Percentiles rank a stretch among this genome's conserved stretches.
phyloP scores from a whole-genome alignment of 2,888 invertebrate species.

The Periphyllus acericola region DNA sequence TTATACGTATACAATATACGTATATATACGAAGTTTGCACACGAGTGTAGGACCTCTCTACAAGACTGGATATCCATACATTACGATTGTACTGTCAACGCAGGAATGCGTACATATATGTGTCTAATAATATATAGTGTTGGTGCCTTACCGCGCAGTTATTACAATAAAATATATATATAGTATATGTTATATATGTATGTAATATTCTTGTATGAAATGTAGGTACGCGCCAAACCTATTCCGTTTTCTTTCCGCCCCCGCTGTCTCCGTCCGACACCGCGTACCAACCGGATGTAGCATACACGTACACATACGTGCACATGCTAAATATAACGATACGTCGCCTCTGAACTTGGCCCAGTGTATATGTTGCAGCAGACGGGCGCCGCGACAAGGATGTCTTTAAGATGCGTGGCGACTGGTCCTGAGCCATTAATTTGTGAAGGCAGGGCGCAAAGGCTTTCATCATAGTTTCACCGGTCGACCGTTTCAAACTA shows the following conservation, averaged over 20 bases:
- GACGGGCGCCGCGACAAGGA: not conserved
- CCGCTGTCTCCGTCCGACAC: not conserved
- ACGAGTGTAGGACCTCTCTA: not conserved
- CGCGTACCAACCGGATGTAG: not conserved
- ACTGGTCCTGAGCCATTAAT: not conserved
- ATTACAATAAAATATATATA: not conserved
- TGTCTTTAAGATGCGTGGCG: not conserved
- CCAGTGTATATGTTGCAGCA: not conserved
- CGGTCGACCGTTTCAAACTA: no score
- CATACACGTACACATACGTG: not conserved
- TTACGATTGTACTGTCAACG: not conserved
- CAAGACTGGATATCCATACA: not conserved
- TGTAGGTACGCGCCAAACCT: not conserved
- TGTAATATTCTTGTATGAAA: not conserved
- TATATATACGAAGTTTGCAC: not conserved
- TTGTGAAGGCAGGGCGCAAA: no score
- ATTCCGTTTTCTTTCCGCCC: not conserved
- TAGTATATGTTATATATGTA: not conserved
- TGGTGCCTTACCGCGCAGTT: not conserved
- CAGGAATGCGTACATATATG: not conserved
- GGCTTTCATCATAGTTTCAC: no score
- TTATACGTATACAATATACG: no score
- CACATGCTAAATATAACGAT: not conserved
- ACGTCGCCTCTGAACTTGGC: not conserved
- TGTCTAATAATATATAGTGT: not conserved